A percentile compares a stretch with the other conserved stretches of the same genome.
Conservation (phyloP, 2,888 invertebrate genomes). For the Cremastinae sp. region DNA sequence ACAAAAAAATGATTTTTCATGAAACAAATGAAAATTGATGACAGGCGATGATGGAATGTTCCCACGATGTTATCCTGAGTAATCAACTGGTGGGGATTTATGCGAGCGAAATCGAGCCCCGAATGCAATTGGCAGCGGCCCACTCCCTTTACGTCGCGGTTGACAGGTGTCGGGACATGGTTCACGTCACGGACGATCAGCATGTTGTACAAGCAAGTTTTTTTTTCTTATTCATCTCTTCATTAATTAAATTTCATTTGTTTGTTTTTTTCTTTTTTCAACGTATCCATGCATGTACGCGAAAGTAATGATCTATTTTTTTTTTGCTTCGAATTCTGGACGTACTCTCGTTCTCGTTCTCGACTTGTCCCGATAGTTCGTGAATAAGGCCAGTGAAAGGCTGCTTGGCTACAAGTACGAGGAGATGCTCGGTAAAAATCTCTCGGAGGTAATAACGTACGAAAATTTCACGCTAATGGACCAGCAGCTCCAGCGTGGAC, state of each 20-base stretch:
- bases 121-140: constrained; percentile 89
- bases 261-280: too few relatives aligned
- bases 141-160: constrained; percentile 92
- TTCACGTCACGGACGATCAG: constrained; percentile 93
- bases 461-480: constrained; percentile 83
- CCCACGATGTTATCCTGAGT: constrained; percentile 82
- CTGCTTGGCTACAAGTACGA: constrained; percentile 88
- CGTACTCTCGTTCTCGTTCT: constrained; percentile 12
- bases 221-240: too few relatives aligned
- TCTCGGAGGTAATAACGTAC: constrained; percentile 82
- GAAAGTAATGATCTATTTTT: background rate
- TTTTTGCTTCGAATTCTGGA: background rate
- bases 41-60: constrained; percentile 82
- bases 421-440: constrained; percentile 84
- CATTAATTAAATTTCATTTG: background rate
- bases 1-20: background rate
- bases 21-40: background rate
- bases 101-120: constrained; percentile 88
- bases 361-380: constrained; percentile 84
- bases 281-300: too few relatives aligned
- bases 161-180: constrained; percentile 92
- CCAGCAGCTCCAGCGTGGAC: constrained; percentile 84
- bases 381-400: constrained; percentile 93
- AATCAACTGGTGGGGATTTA: constrained; percentile 90
- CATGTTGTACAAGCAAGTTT: constrained; percentile 88